phyloP scores from a whole-genome alignment of 2,113 vertebrate genomes.

The Actinemys pallida region DNA sequence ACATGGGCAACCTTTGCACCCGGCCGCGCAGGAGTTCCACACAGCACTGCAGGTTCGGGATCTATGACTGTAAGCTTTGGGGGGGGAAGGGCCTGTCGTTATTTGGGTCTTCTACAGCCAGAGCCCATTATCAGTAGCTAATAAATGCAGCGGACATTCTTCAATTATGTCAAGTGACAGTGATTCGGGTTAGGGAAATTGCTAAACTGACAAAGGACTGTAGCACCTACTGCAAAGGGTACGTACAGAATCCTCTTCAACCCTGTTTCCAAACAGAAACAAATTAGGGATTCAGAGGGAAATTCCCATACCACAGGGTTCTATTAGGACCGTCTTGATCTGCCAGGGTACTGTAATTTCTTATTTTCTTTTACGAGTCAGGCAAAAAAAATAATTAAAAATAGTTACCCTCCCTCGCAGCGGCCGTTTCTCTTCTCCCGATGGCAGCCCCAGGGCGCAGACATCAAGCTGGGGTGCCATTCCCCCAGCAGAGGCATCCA shows the following conservation, averaged over 20 bases:
- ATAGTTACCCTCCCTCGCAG: slow-evolving; percentile 25
- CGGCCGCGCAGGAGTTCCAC: neutral
- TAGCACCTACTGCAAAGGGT: slow-evolving; percentile 48
- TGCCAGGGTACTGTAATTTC: slow-evolving; percentile 18
- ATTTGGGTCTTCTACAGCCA: slow-evolving; percentile 27
- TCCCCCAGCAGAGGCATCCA: slow-evolving; percentile 62
- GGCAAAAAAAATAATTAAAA: neutral
- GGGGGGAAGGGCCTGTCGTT: slow-evolving; percentile 9
- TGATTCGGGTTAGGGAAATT: slow-evolving; percentile 63
- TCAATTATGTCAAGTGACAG: slow-evolving; percentile 47
- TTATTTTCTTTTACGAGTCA: slow-evolving; percentile 29
- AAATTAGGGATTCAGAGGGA: slow-evolving; percentile 26
- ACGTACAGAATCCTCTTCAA: slow-evolving; percentile 32
- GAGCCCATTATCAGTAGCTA: slow-evolving; percentile 36
- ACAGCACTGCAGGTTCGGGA: neutral
- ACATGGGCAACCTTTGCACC: neutral
- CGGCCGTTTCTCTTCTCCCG: slow-evolving; percentile 25
- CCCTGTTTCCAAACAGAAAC: slow-evolving; percentile 57
- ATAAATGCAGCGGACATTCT: slow-evolving; percentile 46
- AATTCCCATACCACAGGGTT: slow-evolving; percentile 62
- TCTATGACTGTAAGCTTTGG: neutral
- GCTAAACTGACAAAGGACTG: slow-evolving; percentile 49
- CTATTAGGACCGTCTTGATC: slow-evolving; percentile 56
- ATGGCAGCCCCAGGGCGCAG: slow-evolving; percentile 63
- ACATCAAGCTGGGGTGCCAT: slow-evolving; percentile 40